phyloP scores from a whole-genome alignment of 2,797 vertebrate genomes.

The Setipinna tenuifilis region DNA sequence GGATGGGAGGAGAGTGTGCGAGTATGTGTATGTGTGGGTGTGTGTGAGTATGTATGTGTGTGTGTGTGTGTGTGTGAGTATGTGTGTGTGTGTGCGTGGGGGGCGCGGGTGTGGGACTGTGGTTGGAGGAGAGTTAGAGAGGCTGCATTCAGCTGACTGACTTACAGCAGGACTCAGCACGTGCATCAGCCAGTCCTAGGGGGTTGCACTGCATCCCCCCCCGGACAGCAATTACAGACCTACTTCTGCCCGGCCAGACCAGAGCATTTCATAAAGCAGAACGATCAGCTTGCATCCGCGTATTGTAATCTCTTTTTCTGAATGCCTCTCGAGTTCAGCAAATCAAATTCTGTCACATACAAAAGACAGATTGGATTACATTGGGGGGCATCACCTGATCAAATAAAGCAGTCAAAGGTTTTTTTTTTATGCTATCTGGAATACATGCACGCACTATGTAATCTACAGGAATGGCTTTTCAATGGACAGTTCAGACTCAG shows the following conservation, averaged over 20 bases:
- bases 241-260: background rate
- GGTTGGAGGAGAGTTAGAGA: slow-evolving; percentile 1
- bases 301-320: background rate
- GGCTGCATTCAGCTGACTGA: slow-evolving; percentile 20
- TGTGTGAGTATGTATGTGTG: background rate
- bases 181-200: background rate
- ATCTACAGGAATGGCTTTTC: background rate
- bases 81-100: background rate
- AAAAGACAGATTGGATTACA: slow-evolving; percentile 41
- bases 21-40: background rate
- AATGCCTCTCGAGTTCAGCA: slow-evolving; percentile 23
- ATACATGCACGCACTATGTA: background rate
- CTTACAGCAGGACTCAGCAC: slow-evolving; percentile 22
- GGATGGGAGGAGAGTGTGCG: background rate
- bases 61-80: background rate
- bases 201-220: slow-evolving; percentile 21
- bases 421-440: slow-evolving; percentile 41
- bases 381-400: slow-evolving; percentile 20
- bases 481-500: background rate
- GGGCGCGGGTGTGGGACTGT: too few species aligned
- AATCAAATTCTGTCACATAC: slow-evolving; percentile 46
- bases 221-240: background rate
- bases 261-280: slow-evolving; percentile 37
- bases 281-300: slow-evolving; percentile 33
- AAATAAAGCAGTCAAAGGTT: slow-evolving; percentile 38